Evolutionary conservation across 2,113 vertebrate species (phyloP), one percentile per base, ranked within the genome.

Genomic region (Odontesthes bonariensis): DNA sequence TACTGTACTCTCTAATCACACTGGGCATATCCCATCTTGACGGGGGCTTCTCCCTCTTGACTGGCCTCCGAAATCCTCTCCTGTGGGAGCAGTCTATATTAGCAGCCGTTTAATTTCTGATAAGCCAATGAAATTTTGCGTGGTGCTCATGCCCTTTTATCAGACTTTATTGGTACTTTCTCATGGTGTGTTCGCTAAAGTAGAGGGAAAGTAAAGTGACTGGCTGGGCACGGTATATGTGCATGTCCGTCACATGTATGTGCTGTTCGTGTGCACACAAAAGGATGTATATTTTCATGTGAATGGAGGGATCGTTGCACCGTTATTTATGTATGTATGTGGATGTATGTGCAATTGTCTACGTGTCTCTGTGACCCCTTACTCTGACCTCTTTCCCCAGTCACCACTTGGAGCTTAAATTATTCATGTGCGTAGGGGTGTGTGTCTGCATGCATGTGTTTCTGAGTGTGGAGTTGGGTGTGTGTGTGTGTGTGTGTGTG

Each of bases 331-430:
- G 83, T 86, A 88, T 92, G 79, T 84, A 73, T 89, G 84, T 90
- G 85, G 79, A 79, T 89, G 85, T 86, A 78, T 90, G 81, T 90
- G 79, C 52, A 55, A 84, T 86, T 87, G 89, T 91, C 82, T 88
- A 77, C 81, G 77, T 86, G 82, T 87, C 83, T 88, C 35, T 20
- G 72, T 92, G 92, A 93, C 93, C 93, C 85, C 76, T n/a, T 81
- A 53, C 44, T 64, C 72, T 93, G 93, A 94, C 93, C 92, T 89
- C 88, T 89, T 82, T 66, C 73, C 73, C 74, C 73, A 79, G 87
- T 91, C 87, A 74, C 86, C 83, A 82, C 89, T 89, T 82, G 82
- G 78, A 72, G 88, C 82, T 88, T 93, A 89, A 91, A 94, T 94
- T 89, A 93, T 94, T 94, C 90, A 92, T 93, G 88, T 89, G 83